Conservation (phyloP, 2,113 vertebrate genomes). For the Sciurus niger region DNA sequence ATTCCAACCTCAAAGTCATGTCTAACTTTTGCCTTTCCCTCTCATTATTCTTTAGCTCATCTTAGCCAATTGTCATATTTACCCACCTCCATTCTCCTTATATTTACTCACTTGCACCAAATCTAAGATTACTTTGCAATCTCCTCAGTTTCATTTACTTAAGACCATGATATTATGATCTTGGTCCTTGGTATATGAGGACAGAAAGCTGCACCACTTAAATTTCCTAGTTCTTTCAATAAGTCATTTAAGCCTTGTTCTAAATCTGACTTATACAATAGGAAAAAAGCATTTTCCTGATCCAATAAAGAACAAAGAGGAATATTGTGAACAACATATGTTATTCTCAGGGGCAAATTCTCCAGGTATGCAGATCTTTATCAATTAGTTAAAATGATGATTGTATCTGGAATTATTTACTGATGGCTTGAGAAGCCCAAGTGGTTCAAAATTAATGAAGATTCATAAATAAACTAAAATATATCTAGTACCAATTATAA, state of each 20-base stretch:
- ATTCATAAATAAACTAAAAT: not conserved
- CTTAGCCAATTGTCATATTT: not conserved
- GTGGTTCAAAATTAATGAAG: not conserved
- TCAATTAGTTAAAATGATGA: not conserved
- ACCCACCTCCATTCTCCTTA: too few relatives aligned
- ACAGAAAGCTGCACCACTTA: not conserved
- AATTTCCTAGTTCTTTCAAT: not conserved
- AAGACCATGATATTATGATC: not conserved
- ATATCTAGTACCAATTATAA: not conserved
- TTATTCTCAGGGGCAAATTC: not conserved
- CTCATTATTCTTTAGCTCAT: not conserved
- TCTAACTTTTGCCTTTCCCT: not conserved
- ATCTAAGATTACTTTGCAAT: not conserved
- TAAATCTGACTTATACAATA: not conserved
- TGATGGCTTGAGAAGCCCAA: not conserved
- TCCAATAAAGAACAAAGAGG: not conserved
- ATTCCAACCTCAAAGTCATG: not conserved
- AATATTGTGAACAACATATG: not conserved
- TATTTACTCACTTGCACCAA: not conserved
- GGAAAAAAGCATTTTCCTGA: not conserved
- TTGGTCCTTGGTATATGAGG: not conserved
- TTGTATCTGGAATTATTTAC: not conserved
- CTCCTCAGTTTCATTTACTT: not conserved
- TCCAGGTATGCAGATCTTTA: not conserved
- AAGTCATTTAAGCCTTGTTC: not conserved